These are phyloP conservation scores for Falco rusticolus DNA, from an alignment of 2,797 vertebrate genomes.

Conservation along the genomic window DNA sequence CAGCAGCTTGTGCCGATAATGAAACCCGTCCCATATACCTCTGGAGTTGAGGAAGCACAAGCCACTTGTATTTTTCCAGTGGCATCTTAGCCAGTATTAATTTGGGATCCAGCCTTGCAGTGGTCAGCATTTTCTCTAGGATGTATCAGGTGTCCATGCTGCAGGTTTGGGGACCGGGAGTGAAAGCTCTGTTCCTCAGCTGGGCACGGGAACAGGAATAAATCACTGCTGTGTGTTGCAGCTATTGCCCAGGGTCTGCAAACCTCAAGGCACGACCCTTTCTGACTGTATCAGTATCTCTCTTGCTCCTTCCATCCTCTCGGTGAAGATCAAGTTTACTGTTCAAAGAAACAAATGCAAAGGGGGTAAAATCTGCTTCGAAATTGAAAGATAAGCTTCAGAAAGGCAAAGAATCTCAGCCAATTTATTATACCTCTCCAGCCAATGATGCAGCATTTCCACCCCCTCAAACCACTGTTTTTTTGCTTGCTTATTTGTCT, in stretches of 20 bases:
- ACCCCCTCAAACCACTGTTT: not conserved
- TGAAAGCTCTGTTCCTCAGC: not conserved
- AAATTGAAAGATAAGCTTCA: conserved; percentile 43
- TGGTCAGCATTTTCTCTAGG: not conserved
- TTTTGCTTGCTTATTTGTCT: conserved; percentile 43
- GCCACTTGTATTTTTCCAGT: not conserved
- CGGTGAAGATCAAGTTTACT: not conserved
- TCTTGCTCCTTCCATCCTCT: not conserved
- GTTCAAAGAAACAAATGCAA: conserved; percentile 1
- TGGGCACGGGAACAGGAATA: not conserved
- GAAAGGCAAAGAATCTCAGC: conserved; percentile 46
- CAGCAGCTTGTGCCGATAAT: not conserved
- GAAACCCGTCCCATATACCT: not conserved
- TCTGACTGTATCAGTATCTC: not conserved
- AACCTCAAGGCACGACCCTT: not conserved
- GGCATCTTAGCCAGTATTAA: not conserved
- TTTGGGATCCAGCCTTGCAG: not conserved
- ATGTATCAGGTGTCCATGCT: fast-evolving
- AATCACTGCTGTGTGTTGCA: fast-evolving
- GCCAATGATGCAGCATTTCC: conserved; percentile 13
- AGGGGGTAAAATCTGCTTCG: not conserved
- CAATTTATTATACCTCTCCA: not conserved
- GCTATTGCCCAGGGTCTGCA: not conserved
- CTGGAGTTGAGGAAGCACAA: not conserved
- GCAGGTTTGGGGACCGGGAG: not conserved